Evolutionary conservation across 2,888 invertebrate species (phyloP).

Genomic region (Dastarcus helophoroides): DNA sequence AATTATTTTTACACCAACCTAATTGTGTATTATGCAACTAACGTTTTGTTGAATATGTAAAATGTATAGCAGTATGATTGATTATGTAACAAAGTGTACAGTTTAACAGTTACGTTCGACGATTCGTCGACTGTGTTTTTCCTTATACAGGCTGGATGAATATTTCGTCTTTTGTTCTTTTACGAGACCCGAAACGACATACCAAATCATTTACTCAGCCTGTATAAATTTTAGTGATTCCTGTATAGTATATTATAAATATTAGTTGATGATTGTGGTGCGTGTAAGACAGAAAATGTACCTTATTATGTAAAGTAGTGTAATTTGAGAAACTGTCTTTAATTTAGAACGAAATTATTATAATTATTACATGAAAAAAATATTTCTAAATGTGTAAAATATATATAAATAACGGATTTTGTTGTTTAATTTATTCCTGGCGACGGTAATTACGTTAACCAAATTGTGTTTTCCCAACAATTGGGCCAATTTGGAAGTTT

Average conservation of each 20-base stretch:
- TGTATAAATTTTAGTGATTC: conserved; percentile 30
- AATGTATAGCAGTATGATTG: conserved; percentile 19
- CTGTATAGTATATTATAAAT: conserved; percentile 31
- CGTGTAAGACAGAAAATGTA: conserved; percentile 35
- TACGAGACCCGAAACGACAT: no score
- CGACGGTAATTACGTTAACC: no score
- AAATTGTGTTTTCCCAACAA: no score
- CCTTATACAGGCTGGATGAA: no score
- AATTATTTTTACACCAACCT: neutral
- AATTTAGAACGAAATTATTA: conserved; percentile 34
- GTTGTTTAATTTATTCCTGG: no score
- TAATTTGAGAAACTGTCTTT: conserved; percentile 32
- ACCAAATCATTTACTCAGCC: no score
- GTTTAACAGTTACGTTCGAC: no score
- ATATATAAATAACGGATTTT: conserved; percentile 28
- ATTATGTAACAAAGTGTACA: conserved; percentile 11
- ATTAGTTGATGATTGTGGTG: conserved; percentile 32
- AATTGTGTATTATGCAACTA: conserved; percentile 6
- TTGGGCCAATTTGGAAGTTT: no score
- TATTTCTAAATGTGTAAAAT: conserved; percentile 40
- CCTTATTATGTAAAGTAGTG: conserved; percentile 38
- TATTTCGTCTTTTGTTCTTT: no score
- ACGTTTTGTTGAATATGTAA: conserved; percentile 24
- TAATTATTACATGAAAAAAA: conserved; percentile 35
- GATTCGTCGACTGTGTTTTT: no score